phyloP scores from a whole-genome alignment of 1,140 invertebrate genomes.

The Drosophila parvula region DNA sequence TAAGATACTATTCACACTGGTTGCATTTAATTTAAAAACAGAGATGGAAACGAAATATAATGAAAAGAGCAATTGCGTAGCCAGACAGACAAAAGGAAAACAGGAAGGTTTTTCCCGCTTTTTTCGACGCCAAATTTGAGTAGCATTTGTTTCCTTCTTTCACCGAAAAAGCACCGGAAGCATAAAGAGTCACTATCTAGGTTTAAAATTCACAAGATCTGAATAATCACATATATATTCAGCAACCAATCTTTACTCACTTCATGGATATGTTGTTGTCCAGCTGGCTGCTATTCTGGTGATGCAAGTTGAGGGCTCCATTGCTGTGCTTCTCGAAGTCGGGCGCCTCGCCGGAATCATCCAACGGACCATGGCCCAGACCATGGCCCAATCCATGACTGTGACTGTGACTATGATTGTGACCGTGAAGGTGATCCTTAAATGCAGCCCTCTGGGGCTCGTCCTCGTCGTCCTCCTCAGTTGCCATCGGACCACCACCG shows the following conservation, averaged over 20 bases:
- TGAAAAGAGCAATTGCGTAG: no score
- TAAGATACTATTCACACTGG: no score
- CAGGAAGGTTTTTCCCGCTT: no score
- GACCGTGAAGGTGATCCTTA: conserved; percentile 42
- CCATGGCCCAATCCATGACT: conserved; percentile 20
- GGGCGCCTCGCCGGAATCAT: conserved; percentile 53
- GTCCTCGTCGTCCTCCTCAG: conserved; percentile 46
- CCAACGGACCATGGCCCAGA: conserved; percentile 44
- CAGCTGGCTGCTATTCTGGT: conserved; percentile 56
- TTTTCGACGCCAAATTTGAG: no score
- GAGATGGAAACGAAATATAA: no score
- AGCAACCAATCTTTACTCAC: conserved; percentile 57
- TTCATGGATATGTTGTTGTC: conserved; percentile 83
- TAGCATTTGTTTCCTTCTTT: no score
- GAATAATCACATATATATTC: no score
- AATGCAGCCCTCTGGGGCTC: conserved; percentile 36
- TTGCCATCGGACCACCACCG: conserved; percentile 16
- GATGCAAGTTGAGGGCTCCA: conserved; percentile 73
- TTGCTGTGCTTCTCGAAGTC: conserved; percentile 79
- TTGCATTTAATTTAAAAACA: no score
- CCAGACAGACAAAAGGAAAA: no score
- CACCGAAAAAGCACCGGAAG: no score
- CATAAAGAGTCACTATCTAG: no score
- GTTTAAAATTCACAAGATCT: no score
- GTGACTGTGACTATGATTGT: conserved; percentile 20